Percentiles rank a stretch among this genome's conserved stretches.
Evolutionary conservation across 2,113 vertebrate species (phyloP).

Genomic region (Phycodurus eques): DNA sequence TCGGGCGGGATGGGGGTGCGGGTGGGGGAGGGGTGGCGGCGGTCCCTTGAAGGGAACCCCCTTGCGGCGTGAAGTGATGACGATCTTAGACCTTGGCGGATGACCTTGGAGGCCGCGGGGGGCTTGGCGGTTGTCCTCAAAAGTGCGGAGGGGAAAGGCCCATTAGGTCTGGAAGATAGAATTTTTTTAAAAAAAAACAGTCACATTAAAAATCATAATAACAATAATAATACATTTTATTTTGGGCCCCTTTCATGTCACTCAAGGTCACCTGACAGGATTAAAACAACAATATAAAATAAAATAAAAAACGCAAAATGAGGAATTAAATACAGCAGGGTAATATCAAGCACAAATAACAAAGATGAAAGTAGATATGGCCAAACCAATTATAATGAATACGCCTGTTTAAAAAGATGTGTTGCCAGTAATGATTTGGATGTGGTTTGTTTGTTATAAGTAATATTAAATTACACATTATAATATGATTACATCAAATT

Average conservation of each 20-base stretch:
- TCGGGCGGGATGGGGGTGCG: constrained; percentile 11
- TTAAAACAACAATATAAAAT: background rate
- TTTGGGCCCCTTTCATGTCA: too few relatives aligned
- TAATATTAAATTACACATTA: too few relatives aligned
- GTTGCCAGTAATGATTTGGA: background rate
- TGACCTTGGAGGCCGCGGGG: constrained; percentile 9
- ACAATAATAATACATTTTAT: background rate
- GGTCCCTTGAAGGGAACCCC: constrained; percentile 31
- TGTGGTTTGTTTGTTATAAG: too few relatives aligned
- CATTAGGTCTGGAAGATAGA: constrained; percentile 45
- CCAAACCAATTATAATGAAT: background rate
- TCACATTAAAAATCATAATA: background rate
- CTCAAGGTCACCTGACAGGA: background rate
- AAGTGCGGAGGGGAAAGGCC: constrained; percentile 6
- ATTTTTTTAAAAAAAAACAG: background rate
- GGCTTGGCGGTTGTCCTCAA: constrained; percentile 26
- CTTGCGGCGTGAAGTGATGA: constrained; percentile 11
- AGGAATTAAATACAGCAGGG: background rate
- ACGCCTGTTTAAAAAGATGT: background rate
- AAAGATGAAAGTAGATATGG: background rate
- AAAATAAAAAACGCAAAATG: background rate
- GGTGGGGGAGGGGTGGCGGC: background rate
- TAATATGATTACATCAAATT: too few relatives aligned
- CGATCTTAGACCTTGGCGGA: background rate
- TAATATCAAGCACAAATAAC: background rate